Evolutionary conservation across 2,797 vertebrate species (phyloP).

Genomic region (Acrocephalus scirpaceus): DNA sequence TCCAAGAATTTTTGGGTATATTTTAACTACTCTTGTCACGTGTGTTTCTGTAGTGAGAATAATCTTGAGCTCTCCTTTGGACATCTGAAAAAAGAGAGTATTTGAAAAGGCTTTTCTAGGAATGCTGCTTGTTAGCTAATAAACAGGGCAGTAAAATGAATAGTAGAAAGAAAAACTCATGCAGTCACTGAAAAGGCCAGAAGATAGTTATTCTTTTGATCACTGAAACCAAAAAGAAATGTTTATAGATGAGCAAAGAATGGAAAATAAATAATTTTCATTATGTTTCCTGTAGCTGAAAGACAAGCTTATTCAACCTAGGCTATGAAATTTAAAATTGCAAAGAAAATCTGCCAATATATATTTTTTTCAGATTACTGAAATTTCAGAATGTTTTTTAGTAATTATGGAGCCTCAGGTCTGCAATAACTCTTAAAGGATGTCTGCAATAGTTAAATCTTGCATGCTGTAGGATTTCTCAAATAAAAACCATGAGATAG

Average conservation of each 20-base stretch:
- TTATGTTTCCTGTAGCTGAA: neutral
- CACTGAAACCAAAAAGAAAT: neutral
- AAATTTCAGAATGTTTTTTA: neutral
- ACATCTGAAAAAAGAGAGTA: neutral
- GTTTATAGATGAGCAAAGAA: neutral
- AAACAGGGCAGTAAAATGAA: constrained; percentile 28
- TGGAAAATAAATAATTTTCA: neutral
- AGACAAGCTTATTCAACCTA: neutral
- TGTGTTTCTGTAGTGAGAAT: neutral
- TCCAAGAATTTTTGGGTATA: neutral
- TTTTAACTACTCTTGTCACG: neutral
- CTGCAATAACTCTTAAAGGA: neutral
- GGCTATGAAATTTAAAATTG: neutral
- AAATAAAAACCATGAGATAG: neutral
- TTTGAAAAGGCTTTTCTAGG: neutral
- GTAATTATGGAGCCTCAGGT: neutral
- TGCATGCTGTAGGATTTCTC: neutral
- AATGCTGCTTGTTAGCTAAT: neutral
- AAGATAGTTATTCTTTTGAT: constrained; percentile 1
- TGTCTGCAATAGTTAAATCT: neutral
- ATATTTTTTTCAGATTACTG: neutral
- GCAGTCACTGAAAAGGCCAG: neutral
- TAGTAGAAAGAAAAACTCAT: constrained; percentile 9
- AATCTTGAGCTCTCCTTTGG: neutral
- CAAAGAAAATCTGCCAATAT: neutral